These are phyloP conservation scores for Seriola dumerili DNA, from an alignment of 2,113 vertebrate genomes.

Conservation along the genomic window DNA sequence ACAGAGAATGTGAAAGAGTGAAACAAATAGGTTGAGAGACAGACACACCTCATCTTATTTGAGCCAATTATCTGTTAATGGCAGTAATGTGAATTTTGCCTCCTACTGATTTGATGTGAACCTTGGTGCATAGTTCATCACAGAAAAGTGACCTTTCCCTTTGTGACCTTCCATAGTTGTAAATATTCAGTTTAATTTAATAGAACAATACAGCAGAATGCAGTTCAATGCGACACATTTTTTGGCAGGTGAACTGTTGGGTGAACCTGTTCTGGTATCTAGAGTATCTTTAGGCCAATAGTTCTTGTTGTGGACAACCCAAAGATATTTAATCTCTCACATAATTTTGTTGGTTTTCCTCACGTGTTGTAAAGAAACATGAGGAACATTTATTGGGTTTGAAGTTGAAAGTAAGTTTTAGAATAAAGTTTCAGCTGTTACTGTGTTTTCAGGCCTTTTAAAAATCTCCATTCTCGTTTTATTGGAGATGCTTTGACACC, in stretches of 20 bases:
- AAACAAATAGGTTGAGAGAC: conserved; percentile 32
- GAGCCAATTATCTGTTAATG: not conserved
- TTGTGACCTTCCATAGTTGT: not conserved
- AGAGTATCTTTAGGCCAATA: not conserved
- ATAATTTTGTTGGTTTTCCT: no score
- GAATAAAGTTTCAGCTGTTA: no score
- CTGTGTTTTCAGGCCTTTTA: no score
- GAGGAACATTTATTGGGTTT: no score
- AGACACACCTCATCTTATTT: conserved; percentile 12
- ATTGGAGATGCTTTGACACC: not conserved
- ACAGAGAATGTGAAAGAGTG: conserved; percentile 6
- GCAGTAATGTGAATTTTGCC: not conserved
- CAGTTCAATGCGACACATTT: not conserved
- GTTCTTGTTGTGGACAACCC: not conserved
- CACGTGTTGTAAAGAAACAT: no score
- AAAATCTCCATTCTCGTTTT: not conserved
- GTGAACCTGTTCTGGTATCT: no score
- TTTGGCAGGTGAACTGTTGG: not conserved
- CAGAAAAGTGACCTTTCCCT: not conserved
- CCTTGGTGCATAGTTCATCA: not conserved
- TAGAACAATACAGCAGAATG: not conserved
- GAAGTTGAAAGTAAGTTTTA: no score
- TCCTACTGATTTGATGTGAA: not conserved
- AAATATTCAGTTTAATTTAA: not conserved
- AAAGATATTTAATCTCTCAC: no score